Percentiles rank a stretch among this genome's conserved stretches.
phyloP scores from a whole-genome alignment of 2,888 invertebrate genomes.

The Choristoneura rosaceana region DNA sequence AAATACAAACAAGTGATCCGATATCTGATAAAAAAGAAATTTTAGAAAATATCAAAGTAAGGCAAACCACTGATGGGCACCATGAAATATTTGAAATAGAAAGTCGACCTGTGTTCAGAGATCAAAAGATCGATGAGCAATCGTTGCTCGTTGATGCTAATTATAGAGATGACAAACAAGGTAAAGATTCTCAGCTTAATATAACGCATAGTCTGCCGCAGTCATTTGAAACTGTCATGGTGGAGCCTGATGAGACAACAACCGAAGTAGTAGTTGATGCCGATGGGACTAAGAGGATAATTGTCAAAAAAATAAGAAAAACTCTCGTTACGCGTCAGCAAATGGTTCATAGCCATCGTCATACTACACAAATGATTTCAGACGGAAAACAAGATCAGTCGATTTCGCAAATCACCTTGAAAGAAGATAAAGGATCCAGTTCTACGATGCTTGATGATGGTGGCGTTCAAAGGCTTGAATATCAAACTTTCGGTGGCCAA shows the following conservation, averaged over 20 bases:
- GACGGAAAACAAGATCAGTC: slow-evolving; percentile 87
- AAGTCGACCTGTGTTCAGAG: slow-evolving; percentile 85
- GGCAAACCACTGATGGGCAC: slow-evolving; percentile 86
- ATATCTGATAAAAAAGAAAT: slow-evolving; percentile 78
- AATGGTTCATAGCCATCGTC: slow-evolving; percentile 86
- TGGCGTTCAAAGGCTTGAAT: slow-evolving; percentile 86
- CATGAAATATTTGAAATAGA: slow-evolving; percentile 90
- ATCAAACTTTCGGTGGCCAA: slow-evolving; percentile 87
- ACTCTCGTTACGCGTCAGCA: slow-evolving; percentile 89
- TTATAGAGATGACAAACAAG: slow-evolving; percentile 85
- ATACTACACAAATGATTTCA: slow-evolving; percentile 83
- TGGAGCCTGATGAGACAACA: slow-evolving; percentile 93
- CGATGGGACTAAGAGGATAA: slow-evolving; percentile 92
- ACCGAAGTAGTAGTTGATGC: slow-evolving; percentile 93
- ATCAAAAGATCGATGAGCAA: slow-evolving; percentile 81
- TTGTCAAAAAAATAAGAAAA: slow-evolving; percentile 90
- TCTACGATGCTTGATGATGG: slow-evolving; percentile 86
- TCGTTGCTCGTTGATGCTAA: slow-evolving; percentile 90
- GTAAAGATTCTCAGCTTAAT: slow-evolving; percentile 88
- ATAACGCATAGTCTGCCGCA: slow-evolving; percentile 90
- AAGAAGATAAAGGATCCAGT: slow-evolving; percentile 87
- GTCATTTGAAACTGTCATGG: slow-evolving; percentile 92
- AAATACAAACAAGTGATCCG: slow-evolving; percentile 87
- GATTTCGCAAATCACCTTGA: slow-evolving; percentile 88
- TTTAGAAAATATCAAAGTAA: slow-evolving; percentile 88